Conservation (phyloP, 2,888 invertebrate species). For the Phengaris arion region DNA sequence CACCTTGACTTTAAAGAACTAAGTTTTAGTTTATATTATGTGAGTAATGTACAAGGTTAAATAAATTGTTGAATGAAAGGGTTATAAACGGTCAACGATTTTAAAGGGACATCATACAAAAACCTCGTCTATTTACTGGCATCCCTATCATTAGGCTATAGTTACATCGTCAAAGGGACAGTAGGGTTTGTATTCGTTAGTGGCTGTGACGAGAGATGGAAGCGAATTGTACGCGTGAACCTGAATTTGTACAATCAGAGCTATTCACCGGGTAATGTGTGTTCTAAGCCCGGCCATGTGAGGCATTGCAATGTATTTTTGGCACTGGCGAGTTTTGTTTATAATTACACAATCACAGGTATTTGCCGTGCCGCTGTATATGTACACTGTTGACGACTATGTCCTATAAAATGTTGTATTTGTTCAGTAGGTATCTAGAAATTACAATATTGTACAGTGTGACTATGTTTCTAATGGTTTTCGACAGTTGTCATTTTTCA, state of each 20-base stretch:
- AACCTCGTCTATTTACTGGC: not conserved
- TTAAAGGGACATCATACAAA: conserved; percentile 2
- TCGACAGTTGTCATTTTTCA: too few species aligned
- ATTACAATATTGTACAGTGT: too few species aligned
- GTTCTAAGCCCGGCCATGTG: not conserved
- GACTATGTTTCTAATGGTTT: too few species aligned
- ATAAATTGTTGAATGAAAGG: not conserved
- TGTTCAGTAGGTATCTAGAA: too few species aligned
- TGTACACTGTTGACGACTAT: too few species aligned
- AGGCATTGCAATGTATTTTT: conserved; percentile 7
- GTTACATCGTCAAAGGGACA: conserved; percentile 13
- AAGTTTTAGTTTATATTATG: not conserved
- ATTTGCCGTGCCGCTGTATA: too few species aligned
- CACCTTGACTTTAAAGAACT: not conserved
- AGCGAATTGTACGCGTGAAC: not conserved
- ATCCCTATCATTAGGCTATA: not conserved
- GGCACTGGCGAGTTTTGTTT: not conserved
- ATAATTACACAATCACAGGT: not conserved
- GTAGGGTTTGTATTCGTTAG: conserved; percentile 15
- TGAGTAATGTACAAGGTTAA: not conserved
- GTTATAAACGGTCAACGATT: not conserved
- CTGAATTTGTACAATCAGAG: conserved; percentile 14
- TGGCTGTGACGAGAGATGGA: conserved; percentile 2
- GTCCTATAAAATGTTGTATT: too few species aligned
- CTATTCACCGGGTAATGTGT: conserved; percentile 13